phyloP scores from a whole-genome alignment of 2,888 invertebrate genomes.

The Dolomedes plantarius region DNA sequence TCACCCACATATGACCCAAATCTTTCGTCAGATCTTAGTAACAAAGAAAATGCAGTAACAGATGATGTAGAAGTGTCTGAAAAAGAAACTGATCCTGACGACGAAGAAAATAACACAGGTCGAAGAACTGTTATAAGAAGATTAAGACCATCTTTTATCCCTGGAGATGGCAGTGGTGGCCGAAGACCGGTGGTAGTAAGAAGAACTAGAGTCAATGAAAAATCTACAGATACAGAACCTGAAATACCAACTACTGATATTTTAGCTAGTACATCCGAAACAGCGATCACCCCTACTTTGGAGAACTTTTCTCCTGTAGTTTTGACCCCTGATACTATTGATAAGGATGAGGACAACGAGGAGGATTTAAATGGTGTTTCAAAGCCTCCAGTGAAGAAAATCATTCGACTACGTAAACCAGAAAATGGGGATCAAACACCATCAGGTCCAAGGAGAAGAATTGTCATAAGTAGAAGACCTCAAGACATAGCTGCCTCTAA shows the following conservation, averaged over 20 bases:
- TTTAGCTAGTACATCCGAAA: not conserved
- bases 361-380: slow-evolving; percentile 3
- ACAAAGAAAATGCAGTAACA: not conserved
- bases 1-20: not conserved
- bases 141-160: slow-evolving; percentile 58
- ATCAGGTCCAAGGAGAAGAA: slow-evolving; percentile 41
- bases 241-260: not conserved
- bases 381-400: slow-evolving; percentile 55
- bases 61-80: not conserved
- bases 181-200: slow-evolving; percentile 54
- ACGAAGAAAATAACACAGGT: slow-evolving; percentile 22
- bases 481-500: slow-evolving; percentile 14
- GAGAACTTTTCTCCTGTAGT: not conserved
- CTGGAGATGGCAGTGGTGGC: slow-evolving; percentile 60
- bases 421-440: slow-evolving; percentile 28
- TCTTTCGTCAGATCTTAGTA: not conserved
- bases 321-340: not conserved
- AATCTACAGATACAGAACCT: not conserved
- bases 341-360: not conserved
- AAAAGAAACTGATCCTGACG: not conserved
- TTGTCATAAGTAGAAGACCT: slow-evolving; percentile 55
- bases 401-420: slow-evolving; percentile 56
- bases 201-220: slow-evolving; percentile 55
- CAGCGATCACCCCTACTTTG: not conserved
- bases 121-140: slow-evolving; percentile 51